A percentile compares a stretch with the other conserved stretches of the same genome.
These are phyloP conservation scores for Dasyurus viverrinus DNA, from an alignment of 2,113 vertebrate species.

Conservation along the genomic window DNA sequence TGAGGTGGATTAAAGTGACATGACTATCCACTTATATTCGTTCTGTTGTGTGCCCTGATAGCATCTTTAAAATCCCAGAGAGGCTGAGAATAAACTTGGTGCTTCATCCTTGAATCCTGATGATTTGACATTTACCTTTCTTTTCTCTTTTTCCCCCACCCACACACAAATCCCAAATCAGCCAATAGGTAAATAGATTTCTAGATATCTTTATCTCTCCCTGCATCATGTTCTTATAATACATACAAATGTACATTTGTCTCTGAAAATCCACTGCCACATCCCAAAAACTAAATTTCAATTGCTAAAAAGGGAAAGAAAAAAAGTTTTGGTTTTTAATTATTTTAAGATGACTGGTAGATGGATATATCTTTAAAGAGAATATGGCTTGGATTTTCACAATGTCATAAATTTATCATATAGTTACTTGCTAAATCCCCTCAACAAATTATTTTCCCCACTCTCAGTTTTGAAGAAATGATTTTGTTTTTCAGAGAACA, in stretches of 20 bases:
- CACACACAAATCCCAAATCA: constrained; percentile 6
- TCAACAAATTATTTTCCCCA: neutral
- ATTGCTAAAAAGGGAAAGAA: neutral
- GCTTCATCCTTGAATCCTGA: neutral
- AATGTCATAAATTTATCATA: neutral
- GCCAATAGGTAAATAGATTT: neutral
- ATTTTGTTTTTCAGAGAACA: neutral
- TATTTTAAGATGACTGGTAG: neutral
- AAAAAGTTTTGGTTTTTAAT: neutral
- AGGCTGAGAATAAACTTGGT: neutral
- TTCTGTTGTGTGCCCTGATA: neutral
- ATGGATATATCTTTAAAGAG: neutral
- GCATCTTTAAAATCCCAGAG: neutral
- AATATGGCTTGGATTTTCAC: neutral
- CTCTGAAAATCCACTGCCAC: neutral
- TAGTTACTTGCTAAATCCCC: neutral
- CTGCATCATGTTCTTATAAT: neutral
- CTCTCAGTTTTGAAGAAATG: neutral
- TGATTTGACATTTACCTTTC: constrained; percentile 5
- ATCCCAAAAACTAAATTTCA: neutral
- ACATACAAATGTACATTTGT: neutral
- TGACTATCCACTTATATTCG: constrained; percentile 5
- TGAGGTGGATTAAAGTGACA: constrained; percentile 14
- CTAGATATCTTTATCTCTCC: neutral
- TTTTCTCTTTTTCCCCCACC: neutral